Base-by-base conservation (phyloP, 2,797 vertebrate genomes). In the Rhinoraja longicauda region DNA sequence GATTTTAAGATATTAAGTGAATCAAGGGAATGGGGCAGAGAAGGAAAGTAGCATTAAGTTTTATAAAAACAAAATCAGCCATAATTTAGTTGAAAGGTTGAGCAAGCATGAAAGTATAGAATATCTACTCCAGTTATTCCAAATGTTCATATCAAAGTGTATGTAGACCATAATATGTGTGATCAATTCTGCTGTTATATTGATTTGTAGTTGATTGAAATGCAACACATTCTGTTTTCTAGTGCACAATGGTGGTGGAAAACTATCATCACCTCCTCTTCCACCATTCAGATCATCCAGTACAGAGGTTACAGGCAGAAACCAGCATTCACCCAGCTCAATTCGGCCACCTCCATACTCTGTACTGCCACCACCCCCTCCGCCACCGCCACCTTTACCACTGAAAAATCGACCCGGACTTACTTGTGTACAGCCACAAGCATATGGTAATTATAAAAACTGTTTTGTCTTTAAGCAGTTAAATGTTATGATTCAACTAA, bases 281-380 rank as follows among this genome's bases (percentile, higher is more conserved):
- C 98, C 98, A 19, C 99, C 99, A 0, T 95, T 97, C 17, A 97
- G 98, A 75, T 99, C 98, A 8, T 97, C 99, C 76, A 96, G 96
- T 86, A 99, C 98, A 0, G 99, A 99, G 94, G 96, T 99, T 77
- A 97, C 98, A 1, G 97, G 96, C 95, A 98, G 97, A 94, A 97
- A 96, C 95, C 97, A 97, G 77, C 96, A 97, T 21, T 95, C 96
- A 93, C 94, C 94, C 94, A 10, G 95, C 95, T n/a, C 96, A 93
- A 82, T 95, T 94, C 13, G 96, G 96, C 93, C 95, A 90, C 26
- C 90, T 53, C 24, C n/a, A 12, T 8, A 53, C 36, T 2, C 39
- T 92, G 19, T 72, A 94, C 93, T 95, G 94, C 26, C 94, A 95
- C 93, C 53, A 36, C 79, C 70, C 93, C 93, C 86, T 79, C 93